Evolutionary conservation across 2,888 invertebrate genomes (phyloP), one percentile per base, ranked within the genome.

Genomic region (Chrysomela aeneicollis): DNA sequence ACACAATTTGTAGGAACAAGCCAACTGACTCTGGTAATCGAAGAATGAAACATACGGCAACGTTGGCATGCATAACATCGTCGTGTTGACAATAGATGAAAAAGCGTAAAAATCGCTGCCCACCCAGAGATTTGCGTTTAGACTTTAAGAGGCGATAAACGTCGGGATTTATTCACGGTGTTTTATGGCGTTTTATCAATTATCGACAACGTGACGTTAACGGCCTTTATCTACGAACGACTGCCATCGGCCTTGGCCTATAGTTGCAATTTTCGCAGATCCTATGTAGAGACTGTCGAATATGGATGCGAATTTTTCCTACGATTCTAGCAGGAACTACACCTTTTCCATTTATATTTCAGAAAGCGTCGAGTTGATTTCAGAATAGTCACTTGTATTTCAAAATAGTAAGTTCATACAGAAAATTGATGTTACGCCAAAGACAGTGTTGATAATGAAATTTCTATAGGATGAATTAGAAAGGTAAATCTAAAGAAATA

Each of bases 141-240:
- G 42, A 42, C 42, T n/a, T 42, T 42, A 10, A 42, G 15, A 42
- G 42, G 15, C 42, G 42, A 42, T 42, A 42, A 42, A 42, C 42
- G 42, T 42, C 35, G 10, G 42, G 42, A 42, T 42, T 42, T 42
- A 42, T 42, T n/a, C 42, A 42, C 42, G 42, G 42, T 42, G 42
- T 42, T 42, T 42, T 42, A 42, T 22, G 26, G 47, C 57, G 46
- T 46, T 57, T 57, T 57, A 57, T 57, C 57, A 46, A 57, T 57
- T 57, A 57, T 47, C 57, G 46, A 57, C 57, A 47, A 46, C 18
- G 46, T 26, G 57, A 47, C 57, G 18, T 57, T 57, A 46, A 57
- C 47, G 57, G 37, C 46, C 30, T 57, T 42, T 57, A 57, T 46
- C 46, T 57, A 46, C 17, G 18, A 37, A 46, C 47, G 26, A 57